Conservation (phyloP, 1,140 invertebrate species). For the Drosophila suzukii region DNA sequence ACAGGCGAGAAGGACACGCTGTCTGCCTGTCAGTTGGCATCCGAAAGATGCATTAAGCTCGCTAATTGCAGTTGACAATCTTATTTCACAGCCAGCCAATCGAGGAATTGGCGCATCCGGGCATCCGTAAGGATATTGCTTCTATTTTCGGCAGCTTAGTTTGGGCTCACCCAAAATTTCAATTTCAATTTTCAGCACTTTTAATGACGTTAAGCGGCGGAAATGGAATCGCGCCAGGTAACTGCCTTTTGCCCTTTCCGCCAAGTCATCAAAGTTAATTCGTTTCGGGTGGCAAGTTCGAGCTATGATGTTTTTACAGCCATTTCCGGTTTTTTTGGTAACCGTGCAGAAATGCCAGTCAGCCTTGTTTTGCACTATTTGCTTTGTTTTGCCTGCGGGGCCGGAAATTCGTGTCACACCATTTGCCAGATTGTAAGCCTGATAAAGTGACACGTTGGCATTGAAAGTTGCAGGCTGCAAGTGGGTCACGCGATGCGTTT, state of each 20-base stretch:
- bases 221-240: conserved; percentile 74
- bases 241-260: conserved; percentile 55
- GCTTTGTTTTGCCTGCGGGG: conserved; percentile 23
- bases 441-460: conserved; percentile 52
- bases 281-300: conserved; percentile 52
- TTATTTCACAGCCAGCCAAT: conserved; percentile 34
- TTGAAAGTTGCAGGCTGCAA: conserved; percentile 35
- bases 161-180: conserved; percentile 52
- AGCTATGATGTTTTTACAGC: conserved; percentile 76
- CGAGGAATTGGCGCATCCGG: conserved; percentile 1
- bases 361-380: conserved; percentile 42
- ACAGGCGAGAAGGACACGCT: conserved; percentile 6
- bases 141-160: conserved; percentile 9
- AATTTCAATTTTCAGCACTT: conserved; percentile 77
- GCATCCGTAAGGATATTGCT: not conserved
- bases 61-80: conserved; percentile 74
- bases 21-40: conserved; percentile 43
- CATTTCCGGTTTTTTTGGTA: conserved; percentile 54
- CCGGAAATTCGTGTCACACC: conserved; percentile 66
- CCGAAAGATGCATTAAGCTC: conserved; percentile 60
- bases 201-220: conserved; percentile 76
- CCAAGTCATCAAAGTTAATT: conserved; percentile 79
- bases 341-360: conserved; percentile 38
- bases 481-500: conserved; percentile 56
- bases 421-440: conserved; percentile 55